A percentile compares a stretch with the other conserved stretches of the same genome.
phyloP scores from a whole-genome alignment of 2,888 invertebrate species.

The Merodon equestris region DNA sequence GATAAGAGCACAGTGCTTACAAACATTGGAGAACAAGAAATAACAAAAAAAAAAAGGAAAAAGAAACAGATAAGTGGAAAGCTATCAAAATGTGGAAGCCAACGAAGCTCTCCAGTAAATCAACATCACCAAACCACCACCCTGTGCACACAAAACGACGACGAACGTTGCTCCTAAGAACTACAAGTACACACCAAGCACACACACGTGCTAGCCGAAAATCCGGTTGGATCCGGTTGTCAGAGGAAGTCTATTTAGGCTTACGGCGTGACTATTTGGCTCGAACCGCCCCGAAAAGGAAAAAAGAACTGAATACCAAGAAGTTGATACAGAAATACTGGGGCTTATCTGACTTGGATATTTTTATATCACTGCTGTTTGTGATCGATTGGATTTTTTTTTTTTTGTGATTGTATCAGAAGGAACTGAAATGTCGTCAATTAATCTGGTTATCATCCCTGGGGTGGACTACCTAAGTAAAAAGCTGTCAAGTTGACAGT shows the following conservation, averaged over 20 bases:
- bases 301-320: background rate
- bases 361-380: conserved; percentile 16
- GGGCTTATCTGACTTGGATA: conserved; percentile 8
- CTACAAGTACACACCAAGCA: too few species aligned
- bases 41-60: conserved; percentile 2
- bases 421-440: conserved; percentile 21
- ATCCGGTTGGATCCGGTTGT: conserved; percentile 36
- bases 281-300: background rate
- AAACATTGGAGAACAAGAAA: conserved; percentile 9
- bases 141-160: background rate
- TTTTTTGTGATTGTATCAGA: conserved; percentile 14
- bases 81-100: conserved; percentile 17
- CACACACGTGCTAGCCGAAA: background rate
- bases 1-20: conserved; percentile 32
- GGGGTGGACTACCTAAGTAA: background rate
- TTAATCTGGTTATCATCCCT: background rate
- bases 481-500: conserved; percentile 10
- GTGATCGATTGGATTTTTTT: background rate
- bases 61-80: background rate
- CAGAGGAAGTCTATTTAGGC: conserved; percentile 12
- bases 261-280: background rate
- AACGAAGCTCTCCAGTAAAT: conserved; percentile 32
- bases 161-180: background rate
- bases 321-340: background rate
- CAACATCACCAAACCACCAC: conserved; percentile 4